A percentile compares a stretch with the other conserved stretches of the same genome.
phyloP scores from a whole-genome alignment of 2,797 vertebrate genomes.

The Rhinichthys osculus region DNA sequence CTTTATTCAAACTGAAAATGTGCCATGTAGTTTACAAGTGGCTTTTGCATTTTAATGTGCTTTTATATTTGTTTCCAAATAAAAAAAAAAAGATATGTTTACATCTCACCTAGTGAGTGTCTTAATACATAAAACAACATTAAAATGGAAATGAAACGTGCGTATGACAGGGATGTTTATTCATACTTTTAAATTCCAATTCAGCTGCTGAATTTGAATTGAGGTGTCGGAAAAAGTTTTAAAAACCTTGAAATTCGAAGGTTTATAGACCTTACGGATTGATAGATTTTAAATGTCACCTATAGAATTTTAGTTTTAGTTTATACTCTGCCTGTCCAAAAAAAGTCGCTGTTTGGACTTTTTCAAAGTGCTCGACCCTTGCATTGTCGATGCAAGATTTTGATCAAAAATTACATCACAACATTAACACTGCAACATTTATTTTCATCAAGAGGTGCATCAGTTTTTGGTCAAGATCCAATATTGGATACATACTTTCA shows the following conservation, averaged over 20 bases:
- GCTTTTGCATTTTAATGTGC: slow-evolving; percentile 63
- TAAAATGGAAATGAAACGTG: neutral
- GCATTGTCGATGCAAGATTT: too few species aligned
- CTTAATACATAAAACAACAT: slow-evolving; percentile 1
- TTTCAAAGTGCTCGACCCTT: too few species aligned
- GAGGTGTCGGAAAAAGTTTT: neutral
- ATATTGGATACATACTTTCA: too few species aligned
- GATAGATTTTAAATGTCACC: neutral
- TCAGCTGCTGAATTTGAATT: neutral
- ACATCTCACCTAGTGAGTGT: slow-evolving; percentile 43
- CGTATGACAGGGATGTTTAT: neutral
- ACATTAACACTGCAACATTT: too few species aligned
- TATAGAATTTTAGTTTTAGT: neutral
- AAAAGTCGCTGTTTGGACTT: too few species aligned
- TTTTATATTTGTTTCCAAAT: slow-evolving; percentile 65
- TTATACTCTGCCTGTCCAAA: neutral
- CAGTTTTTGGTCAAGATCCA: too few species aligned
- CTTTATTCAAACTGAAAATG: slow-evolving; percentile 58
- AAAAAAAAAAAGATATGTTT: slow-evolving; percentile 60
- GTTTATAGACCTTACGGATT: neutral
- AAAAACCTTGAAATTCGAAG: neutral
- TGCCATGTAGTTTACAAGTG: slow-evolving; percentile 62
- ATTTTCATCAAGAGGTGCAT: too few species aligned
- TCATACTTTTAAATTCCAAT: neutral
- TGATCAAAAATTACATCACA: too few species aligned